A percentile compares a stretch with the other conserved stretches of the same genome.
These are phyloP conservation scores for Chaetophractus vellerosus DNA, from an alignment of 2,797 vertebrate genomes.

Conservation along the genomic window DNA sequence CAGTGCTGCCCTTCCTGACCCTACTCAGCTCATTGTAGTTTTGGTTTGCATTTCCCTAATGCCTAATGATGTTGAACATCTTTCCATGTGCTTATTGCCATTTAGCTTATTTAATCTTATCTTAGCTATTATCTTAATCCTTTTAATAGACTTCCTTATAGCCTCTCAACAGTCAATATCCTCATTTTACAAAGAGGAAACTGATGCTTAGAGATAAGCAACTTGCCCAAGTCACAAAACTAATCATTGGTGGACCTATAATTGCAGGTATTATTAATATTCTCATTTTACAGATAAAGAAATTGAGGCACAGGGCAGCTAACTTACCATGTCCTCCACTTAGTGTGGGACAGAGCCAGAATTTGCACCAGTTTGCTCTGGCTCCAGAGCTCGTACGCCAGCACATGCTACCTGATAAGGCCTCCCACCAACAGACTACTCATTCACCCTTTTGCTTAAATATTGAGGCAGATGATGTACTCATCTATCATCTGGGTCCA, in stretches of 20 bases:
- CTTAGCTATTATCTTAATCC: slow-evolving; percentile 50
- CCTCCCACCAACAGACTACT: not conserved
- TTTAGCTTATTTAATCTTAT: slow-evolving; percentile 45
- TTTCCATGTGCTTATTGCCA: not conserved
- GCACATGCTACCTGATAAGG: not conserved
- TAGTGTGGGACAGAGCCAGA: not conserved
- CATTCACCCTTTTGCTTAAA: not conserved
- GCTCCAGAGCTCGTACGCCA: not conserved
- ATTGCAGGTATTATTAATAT: not conserved
- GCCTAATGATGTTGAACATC: not conserved
- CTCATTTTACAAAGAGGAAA: slow-evolving; percentile 54
- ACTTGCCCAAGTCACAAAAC: not conserved
- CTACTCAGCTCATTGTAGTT: not conserved
- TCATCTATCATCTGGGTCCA: not conserved
- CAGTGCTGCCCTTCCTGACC: no score
- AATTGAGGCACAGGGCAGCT: not conserved
- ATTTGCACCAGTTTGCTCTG: not conserved
- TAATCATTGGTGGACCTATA: not conserved
- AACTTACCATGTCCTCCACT: not conserved
- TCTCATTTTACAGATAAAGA: slow-evolving; percentile 20
- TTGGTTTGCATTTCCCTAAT: slow-evolving; percentile 42
- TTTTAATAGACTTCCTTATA: slow-evolving; percentile 45
- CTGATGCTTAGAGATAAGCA: slow-evolving; percentile 35
- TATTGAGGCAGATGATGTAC: not conserved
- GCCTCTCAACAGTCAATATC: not conserved